phyloP scores from a whole-genome alignment of 2,888 invertebrate genomes.

The Nomada goodeniana region DNA sequence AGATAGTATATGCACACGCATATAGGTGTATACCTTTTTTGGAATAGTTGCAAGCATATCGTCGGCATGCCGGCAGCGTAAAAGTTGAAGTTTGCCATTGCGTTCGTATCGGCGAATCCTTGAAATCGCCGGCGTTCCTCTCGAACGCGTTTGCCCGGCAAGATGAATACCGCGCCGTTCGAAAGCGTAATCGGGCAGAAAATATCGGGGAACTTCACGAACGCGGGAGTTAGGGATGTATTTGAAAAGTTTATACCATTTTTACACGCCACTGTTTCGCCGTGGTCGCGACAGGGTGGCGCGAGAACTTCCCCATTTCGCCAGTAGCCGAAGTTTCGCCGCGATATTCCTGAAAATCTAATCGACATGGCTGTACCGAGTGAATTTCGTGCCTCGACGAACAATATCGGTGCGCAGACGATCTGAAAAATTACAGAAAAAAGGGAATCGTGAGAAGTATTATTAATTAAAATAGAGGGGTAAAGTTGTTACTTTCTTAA shows the following conservation, averaged over 20 bases:
- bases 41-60: background rate
- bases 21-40: background rate
- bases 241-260: slow-evolving; percentile 53
- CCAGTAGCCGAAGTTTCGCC: slow-evolving; percentile 29
- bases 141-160: slow-evolving; percentile 34
- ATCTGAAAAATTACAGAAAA: no score
- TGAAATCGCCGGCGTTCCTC: slow-evolving; percentile 26
- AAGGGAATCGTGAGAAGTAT: no score
- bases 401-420: background rate
- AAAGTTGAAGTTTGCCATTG: slow-evolving; percentile 53
- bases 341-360: slow-evolving; percentile 12
- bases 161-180: slow-evolving; percentile 25
- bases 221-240: slow-evolving; percentile 45
- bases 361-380: background rate
- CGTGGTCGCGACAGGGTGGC: slow-evolving; percentile 11
- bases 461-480: no score
- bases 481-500: no score
- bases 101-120: slow-evolving; percentile 39
- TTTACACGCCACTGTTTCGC: slow-evolving; percentile 47
- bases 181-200: slow-evolving; percentile 59
- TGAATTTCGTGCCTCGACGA: background rate
- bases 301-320: slow-evolving; percentile 39
- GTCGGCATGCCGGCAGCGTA: background rate
- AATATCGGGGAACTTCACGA: slow-evolving; percentile 57
- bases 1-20: no score